A percentile compares a stretch with the other conserved stretches of the same genome.
Evolutionary conservation across 2,888 invertebrate genomes (phyloP).

Genomic region (Netelia inedita): DNA sequence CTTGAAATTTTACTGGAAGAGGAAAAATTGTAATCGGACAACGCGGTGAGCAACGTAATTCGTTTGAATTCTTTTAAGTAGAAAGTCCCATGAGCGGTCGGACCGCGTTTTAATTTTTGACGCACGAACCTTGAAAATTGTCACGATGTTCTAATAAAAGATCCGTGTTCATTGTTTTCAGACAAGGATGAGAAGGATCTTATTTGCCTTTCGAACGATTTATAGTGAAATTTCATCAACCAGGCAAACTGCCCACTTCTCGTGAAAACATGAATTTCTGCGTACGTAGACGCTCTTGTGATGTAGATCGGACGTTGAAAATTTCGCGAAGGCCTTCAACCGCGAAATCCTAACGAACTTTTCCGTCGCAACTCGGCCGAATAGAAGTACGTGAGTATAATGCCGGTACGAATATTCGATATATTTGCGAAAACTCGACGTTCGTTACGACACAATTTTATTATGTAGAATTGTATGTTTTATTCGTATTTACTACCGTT

Average conservation of each 20-base stretch:
- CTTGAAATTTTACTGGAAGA: neutral
- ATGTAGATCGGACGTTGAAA: slow-evolving; percentile 12
- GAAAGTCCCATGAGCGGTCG: slow-evolving; percentile 30
- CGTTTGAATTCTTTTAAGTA: slow-evolving; percentile 19
- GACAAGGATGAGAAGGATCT: neutral
- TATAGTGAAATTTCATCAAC: slow-evolving; percentile 35
- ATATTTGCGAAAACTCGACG: slow-evolving; percentile 3
- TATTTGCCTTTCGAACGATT: neutral
- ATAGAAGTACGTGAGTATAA: neutral
- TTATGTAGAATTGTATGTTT: neutral
- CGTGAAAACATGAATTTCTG: slow-evolving; percentile 52
- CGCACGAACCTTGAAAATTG: slow-evolving; percentile 7
- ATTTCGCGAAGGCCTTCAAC: slow-evolving; percentile 36
- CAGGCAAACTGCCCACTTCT: slow-evolving; percentile 77
- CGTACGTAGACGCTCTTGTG: slow-evolving; percentile 5
- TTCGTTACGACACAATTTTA: neutral
- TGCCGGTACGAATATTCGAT: neutral
- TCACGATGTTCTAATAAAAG: too few species aligned
- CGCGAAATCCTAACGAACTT: slow-evolving; percentile 20
- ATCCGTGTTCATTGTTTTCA: slow-evolving; percentile 15
- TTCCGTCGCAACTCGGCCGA: slow-evolving; percentile 32
- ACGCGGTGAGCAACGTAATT: neutral
- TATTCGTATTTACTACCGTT: neutral
- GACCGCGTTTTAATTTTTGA: slow-evolving; percentile 15
- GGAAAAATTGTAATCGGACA: neutral